These are phyloP conservation scores for Neotoma lepida DNA, from an alignment of 2,113 vertebrate genomes.

Conservation along the genomic window DNA sequence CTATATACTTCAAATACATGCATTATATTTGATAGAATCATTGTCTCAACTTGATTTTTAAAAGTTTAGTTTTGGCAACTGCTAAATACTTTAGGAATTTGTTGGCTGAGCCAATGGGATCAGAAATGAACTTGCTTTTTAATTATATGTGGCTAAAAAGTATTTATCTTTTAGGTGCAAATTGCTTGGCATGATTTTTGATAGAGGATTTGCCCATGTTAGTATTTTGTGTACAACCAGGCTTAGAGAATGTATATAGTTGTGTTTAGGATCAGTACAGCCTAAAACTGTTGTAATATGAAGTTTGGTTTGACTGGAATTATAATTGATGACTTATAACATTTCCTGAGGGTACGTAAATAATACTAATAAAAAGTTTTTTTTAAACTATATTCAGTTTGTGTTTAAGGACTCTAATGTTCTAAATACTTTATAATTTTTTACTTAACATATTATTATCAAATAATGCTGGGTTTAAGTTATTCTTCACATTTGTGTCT, in stretches of 20 bases:
- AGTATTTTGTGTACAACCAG: not conserved
- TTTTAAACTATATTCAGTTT: not conserved
- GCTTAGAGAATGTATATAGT: not conserved
- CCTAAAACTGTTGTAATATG: not conserved
- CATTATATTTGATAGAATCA: not conserved
- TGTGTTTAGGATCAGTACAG: not conserved
- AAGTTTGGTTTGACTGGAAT: slow-evolving; percentile 2
- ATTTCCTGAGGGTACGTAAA: not conserved
- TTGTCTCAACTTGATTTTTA: not conserved
- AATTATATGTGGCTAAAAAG: not conserved
- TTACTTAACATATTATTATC: slow-evolving; percentile 25
- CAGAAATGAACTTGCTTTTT: not conserved
- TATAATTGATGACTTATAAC: not conserved
- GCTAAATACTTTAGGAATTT: not conserved
- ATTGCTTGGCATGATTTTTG: not conserved
- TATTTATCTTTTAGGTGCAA: not conserved
- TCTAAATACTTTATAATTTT: not conserved
- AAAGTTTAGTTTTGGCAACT: not conserved
- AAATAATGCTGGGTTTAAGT: slow-evolving; percentile 53
- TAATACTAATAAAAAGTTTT: not conserved
- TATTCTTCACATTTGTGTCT: slow-evolving; percentile 75
- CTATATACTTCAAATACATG: not conserved
- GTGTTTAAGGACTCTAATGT: slow-evolving; percentile 13
- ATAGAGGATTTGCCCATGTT: not conserved
- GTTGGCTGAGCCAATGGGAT: not conserved